Evolutionary conservation across 2,797 vertebrate species (phyloP).

Genomic region (Phataginus tetradactyla): DNA sequence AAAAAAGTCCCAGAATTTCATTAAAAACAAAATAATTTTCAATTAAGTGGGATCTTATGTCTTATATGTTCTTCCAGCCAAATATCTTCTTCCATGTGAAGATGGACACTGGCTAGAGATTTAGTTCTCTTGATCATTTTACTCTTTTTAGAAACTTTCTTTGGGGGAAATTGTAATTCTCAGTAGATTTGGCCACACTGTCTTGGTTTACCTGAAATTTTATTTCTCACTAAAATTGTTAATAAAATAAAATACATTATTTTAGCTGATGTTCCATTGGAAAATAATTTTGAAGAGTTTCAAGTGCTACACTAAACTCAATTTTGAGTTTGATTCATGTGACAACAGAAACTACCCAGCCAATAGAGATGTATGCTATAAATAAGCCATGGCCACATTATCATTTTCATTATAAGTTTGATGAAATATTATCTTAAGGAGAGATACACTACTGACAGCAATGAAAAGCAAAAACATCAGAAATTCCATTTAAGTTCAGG

Average conservation of each 20-base stretch:
- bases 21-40: slow-evolving; percentile 44
- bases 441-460: slow-evolving; percentile 65
- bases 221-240: not conserved
- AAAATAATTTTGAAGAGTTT: slow-evolving; percentile 38
- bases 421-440: slow-evolving; percentile 80
- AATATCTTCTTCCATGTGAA: not conserved
- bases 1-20: slow-evolving; percentile 11
- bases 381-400: slow-evolving; percentile 81
- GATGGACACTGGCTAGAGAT: not conserved
- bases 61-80: not conserved
- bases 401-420: slow-evolving; percentile 81
- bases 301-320: slow-evolving; percentile 49
- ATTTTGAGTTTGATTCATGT: slow-evolving; percentile 74
- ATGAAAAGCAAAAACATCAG: slow-evolving; percentile 80
- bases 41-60: not conserved
- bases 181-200: not conserved
- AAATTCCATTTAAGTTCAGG: slow-evolving; percentile 76
- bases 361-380: slow-evolving; percentile 49
- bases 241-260: slow-evolving; percentile 35
- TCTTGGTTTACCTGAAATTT: slow-evolving; percentile 48
- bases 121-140: slow-evolving; percentile 18
- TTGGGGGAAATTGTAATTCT: slow-evolving; percentile 32
- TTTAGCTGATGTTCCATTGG: not conserved
- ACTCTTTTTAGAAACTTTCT: not conserved
- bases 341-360: slow-evolving; percentile 69